A percentile compares a stretch with the other conserved stretches of the same genome.
Conservation (phyloP, 2,113 vertebrate genomes). For the Corythaeola cristata region DNA sequence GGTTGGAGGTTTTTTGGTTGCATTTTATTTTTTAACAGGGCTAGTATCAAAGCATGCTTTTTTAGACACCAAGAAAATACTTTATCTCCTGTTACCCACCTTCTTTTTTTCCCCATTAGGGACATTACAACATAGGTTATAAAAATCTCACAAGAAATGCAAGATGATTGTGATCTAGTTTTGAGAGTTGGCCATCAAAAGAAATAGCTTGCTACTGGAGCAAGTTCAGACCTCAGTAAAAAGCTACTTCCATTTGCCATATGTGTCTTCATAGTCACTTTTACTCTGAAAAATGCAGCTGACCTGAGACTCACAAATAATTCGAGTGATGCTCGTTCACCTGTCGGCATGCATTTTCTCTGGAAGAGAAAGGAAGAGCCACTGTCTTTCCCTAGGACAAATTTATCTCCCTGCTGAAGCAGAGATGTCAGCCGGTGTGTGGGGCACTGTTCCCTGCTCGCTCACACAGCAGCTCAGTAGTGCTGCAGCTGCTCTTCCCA, state of each 20-base stretch:
- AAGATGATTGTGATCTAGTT: not conserved
- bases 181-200: not conserved
- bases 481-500: not conserved
- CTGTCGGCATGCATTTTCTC: not conserved
- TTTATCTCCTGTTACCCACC: not conserved
- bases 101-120: not conserved
- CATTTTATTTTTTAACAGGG: not conserved
- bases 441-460: not conserved
- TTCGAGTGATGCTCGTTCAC: not conserved
- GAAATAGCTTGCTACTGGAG: not conserved
- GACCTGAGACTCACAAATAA: not conserved
- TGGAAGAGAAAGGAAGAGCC: not conserved
- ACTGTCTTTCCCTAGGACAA: not conserved
- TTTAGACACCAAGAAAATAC: not conserved
- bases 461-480: fast-evolving
- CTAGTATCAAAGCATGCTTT: not conserved
- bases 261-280: not conserved
- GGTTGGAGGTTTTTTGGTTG: not conserved
- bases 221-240: not conserved
- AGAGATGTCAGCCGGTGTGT: not conserved
- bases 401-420: not conserved
- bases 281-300: not conserved
- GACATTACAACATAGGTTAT: not conserved
- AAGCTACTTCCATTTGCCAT: not conserved
- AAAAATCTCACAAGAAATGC: not conserved